Base-by-base conservation (phyloP, 2,797 vertebrate genomes). In the Sitta carolinensis region DNA sequence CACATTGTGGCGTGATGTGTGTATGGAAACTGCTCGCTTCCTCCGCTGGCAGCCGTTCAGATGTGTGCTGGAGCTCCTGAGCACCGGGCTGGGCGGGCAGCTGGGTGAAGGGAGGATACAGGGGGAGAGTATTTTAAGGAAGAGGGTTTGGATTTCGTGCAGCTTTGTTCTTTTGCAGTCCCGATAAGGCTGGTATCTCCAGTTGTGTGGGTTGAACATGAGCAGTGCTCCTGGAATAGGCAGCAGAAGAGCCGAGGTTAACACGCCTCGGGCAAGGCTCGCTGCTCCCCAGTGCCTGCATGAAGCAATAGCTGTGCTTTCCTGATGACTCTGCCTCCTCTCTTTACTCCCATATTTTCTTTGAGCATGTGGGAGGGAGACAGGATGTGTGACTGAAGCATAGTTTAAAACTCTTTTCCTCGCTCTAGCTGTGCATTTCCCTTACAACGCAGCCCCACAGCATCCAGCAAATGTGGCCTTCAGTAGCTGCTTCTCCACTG, bases 1-100 rank as follows among this genome's bases (percentile, higher is more conserved):
- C 96, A 97, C 96, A 91, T 97, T 97, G 95, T 95, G 95, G 94
- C 91, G 95, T 97, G 96, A 95, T 97, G 96, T 96, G 96, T 95
- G 96, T 95, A 74, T 96, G 95, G 97, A 97, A 94, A 95, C 94
- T 94, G 96, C 95, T 96, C 2, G 77, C 90, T 98, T 98, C 97
- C 97, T 97, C 94, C 42, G 2, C 96, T 97, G 96, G 95, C 26
- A 68, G 90, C 74, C 23, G 21, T 89, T 94, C 91, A 91, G 87
- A 74, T 87, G 89, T 73, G 75, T 26, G 77, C 89, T 50, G 63
- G n/a, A 90, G 88, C 90, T 95, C 61, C 69, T 51, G 75, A 79
- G 92, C 36, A 19, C 73, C 59, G 83, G 13, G 47, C 76, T 90
- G 96, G 87, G 34, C 62, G 22, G 70, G 75, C 80, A 91, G 54